These are phyloP conservation scores for Phylloscopus whistleri DNA, from an alignment of 2,113 vertebrate genomes.

Conservation along the genomic window DNA sequence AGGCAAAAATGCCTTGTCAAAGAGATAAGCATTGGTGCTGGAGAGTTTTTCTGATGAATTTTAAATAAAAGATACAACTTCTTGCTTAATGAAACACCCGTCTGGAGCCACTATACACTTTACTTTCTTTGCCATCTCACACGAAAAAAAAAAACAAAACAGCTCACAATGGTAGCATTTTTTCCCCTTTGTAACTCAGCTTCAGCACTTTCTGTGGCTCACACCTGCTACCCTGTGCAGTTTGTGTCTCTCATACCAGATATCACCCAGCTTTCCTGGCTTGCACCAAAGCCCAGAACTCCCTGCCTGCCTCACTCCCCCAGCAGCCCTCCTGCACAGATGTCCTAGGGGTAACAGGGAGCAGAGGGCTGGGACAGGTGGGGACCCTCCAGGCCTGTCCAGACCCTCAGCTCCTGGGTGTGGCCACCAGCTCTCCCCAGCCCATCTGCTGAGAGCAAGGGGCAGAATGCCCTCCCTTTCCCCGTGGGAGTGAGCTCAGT, in stretches of 20 bases:
- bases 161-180: fast-evolving
- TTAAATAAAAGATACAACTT: neutral
- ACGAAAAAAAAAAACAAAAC: neutral
- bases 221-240: fast-evolving
- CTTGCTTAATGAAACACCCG: neutral
- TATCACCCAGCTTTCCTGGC: neutral
- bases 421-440: neutral
- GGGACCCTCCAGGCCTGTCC: neutral
- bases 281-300: neutral
- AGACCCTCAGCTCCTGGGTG: fast-evolving
- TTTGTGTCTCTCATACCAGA: neutral
- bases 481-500: fast-evolving
- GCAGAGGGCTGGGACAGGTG: neutral
- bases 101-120: neutral
- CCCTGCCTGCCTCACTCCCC: neutral
- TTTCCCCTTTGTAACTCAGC: neutral
- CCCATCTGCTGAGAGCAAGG: neutral
- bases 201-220: neutral
- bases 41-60: neutral
- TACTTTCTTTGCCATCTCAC: neutral
- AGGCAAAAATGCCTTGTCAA: neutral
- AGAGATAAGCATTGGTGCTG: neutral
- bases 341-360: neutral
- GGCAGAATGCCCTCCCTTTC: neutral
- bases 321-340: neutral